Percentiles rank a stretch among this genome's conserved stretches.
Evolutionary conservation across 2,888 invertebrate species (phyloP).

Genomic region (Machimus rusticus): DNA sequence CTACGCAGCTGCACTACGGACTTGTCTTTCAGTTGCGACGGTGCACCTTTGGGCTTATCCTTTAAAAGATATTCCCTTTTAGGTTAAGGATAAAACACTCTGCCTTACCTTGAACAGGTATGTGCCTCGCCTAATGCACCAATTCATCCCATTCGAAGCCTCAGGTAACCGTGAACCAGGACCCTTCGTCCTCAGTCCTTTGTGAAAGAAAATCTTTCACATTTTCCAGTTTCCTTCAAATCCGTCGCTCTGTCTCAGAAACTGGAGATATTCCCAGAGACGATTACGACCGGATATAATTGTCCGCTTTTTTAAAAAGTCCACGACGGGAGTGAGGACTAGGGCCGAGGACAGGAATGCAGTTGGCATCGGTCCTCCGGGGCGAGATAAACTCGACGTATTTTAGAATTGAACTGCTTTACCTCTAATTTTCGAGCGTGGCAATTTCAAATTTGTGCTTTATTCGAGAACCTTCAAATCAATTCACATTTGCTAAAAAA

Average conservation of each 20-base stretch:
- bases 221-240: neutral
- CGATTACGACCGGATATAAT: neutral
- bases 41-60: neutral
- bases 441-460: neutral
- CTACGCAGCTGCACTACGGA: neutral
- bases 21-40: neutral
- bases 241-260: neutral
- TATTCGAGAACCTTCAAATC: neutral
- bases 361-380: neutral
- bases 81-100: neutral
- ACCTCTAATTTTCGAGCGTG: neutral
- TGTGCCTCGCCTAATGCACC: neutral
- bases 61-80: neutral
- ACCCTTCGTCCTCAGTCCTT: neutral
- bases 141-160: neutral
- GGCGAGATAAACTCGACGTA: neutral
- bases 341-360: neutral
- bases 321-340: neutral
- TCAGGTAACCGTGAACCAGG: neutral
- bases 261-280: neutral
- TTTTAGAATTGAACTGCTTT: neutral
- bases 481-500: neutral
- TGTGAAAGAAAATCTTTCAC: neutral
- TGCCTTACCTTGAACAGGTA: neutral
- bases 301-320: neutral